Evolutionary conservation across 2,797 vertebrate species (phyloP).

Genomic region (Xenops minutus): DNA sequence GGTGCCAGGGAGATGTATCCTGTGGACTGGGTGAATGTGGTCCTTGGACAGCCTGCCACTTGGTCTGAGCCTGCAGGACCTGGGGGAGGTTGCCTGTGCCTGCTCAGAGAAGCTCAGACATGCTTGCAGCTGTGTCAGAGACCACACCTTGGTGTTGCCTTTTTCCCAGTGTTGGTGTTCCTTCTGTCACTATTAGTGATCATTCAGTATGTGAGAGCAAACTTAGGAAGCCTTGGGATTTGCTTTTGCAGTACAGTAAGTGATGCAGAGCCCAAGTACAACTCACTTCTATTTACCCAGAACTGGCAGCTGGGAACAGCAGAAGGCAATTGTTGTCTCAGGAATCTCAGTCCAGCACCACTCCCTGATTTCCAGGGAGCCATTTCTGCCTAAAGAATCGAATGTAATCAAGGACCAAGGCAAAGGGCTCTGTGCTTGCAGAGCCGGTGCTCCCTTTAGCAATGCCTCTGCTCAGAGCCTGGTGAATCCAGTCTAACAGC

Average conservation of each 20-base stretch:
- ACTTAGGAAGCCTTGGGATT: not conserved
- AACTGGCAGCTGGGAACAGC: not conserved
- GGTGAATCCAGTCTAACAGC: not conserved
- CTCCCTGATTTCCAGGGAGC: not conserved
- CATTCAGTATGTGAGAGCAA: not conserved
- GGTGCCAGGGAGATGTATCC: not conserved
- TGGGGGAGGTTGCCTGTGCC: not conserved
- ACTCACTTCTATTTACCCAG: not conserved
- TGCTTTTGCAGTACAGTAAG: not conserved
- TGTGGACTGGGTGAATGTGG: not conserved
- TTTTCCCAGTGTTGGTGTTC: not conserved
- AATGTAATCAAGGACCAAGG: not conserved
- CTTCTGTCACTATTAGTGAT: not conserved
- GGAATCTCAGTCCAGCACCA: not conserved
- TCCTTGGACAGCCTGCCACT: not conserved
- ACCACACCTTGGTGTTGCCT: fast-evolving
- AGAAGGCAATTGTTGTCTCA: not conserved
- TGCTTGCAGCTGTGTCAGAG: fast-evolving
- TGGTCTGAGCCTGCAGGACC: not conserved
- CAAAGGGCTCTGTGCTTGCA: not conserved
- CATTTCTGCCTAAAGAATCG: not conserved
- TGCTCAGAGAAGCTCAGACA: not conserved
- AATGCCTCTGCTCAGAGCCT: not conserved
- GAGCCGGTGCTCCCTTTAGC: fast-evolving
- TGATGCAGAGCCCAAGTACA: not conserved